A percentile compares a stretch with the other conserved stretches of the same genome.
Evolutionary conservation across 2,113 vertebrate genomes (phyloP).

Genomic region (Herpetotheres cachinnans): DNA sequence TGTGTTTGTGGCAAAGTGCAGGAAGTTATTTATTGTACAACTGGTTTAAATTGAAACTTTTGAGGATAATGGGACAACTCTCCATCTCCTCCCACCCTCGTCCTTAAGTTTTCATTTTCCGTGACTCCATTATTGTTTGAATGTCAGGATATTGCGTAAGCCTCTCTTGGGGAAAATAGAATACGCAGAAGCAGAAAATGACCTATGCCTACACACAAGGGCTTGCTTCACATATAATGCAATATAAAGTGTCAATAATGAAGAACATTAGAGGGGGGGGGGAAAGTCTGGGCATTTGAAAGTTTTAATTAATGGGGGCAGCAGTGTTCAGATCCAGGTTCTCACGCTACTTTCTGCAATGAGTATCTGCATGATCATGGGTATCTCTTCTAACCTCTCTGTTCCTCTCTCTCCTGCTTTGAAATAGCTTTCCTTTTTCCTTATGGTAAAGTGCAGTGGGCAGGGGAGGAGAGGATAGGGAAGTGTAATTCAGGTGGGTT

Average conservation of each 20-base stretch:
- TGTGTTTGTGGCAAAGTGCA: constrained; percentile 28
- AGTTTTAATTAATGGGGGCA: background rate
- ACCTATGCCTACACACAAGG: constrained; percentile 22
- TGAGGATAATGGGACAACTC: constrained; percentile 23
- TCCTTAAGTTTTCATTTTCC: constrained; percentile 51
- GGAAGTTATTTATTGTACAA: constrained; percentile 47
- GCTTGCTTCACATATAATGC: background rate
- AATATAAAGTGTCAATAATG: too few relatives aligned
- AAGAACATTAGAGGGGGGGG: background rate
- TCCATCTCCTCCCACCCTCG: background rate
- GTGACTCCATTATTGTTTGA: constrained; percentile 49
- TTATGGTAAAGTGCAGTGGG: background rate
- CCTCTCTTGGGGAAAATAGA: constrained; percentile 43
- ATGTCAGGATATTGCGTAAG: constrained; percentile 65
- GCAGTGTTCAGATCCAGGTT: background rate
- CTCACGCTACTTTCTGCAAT: background rate
- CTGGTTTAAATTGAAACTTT: constrained; percentile 62
- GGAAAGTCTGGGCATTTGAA: background rate
- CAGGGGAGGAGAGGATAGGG: background rate
- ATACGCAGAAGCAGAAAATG: constrained; percentile 24
- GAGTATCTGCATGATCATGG: background rate
- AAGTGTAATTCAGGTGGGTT: fast-evolving
- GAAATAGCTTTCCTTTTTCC: background rate
- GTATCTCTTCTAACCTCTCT: background rate
- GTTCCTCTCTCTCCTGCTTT: background rate